These are phyloP conservation scores for Hemiscyllium ocellatum DNA, from an alignment of 2,113 vertebrate species.

Conservation along the genomic window DNA sequence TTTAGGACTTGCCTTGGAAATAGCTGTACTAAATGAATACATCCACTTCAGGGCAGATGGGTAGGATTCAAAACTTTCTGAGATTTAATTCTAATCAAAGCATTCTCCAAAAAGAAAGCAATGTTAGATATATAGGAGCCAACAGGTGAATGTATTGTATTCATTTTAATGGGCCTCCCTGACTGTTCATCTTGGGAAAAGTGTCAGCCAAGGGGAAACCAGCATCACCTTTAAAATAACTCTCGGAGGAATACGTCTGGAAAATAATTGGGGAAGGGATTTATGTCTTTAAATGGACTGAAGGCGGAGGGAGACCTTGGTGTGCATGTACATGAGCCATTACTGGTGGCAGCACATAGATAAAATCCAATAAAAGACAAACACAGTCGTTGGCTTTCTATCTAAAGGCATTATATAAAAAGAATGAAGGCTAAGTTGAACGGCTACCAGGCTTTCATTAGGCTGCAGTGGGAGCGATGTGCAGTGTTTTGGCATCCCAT, in stretches of 20 bases:
- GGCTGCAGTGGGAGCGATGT: background rate
- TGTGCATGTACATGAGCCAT: background rate
- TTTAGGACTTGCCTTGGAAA: background rate
- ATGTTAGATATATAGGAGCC: background rate
- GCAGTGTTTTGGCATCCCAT: background rate
- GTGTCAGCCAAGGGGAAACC: background rate
- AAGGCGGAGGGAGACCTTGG: background rate
- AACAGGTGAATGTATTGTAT: background rate
- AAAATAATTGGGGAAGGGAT: background rate
- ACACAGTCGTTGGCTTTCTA: background rate
- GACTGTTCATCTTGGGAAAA: background rate
- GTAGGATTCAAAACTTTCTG: background rate
- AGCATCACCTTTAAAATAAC: background rate
- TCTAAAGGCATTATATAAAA: background rate
- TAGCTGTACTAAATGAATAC: background rate
- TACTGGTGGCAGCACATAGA: background rate
- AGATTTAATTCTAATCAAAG: background rate
- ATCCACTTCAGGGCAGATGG: background rate
- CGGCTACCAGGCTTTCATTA: background rate
- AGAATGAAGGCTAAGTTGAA: background rate
- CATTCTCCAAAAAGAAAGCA: background rate
- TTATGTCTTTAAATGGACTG: background rate
- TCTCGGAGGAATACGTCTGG: background rate
- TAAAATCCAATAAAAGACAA: background rate
- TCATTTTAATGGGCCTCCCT: background rate